These are phyloP conservation scores for Tiaroga cobitis DNA, from an alignment of 2,797 vertebrate species.

Conservation along the genomic window DNA sequence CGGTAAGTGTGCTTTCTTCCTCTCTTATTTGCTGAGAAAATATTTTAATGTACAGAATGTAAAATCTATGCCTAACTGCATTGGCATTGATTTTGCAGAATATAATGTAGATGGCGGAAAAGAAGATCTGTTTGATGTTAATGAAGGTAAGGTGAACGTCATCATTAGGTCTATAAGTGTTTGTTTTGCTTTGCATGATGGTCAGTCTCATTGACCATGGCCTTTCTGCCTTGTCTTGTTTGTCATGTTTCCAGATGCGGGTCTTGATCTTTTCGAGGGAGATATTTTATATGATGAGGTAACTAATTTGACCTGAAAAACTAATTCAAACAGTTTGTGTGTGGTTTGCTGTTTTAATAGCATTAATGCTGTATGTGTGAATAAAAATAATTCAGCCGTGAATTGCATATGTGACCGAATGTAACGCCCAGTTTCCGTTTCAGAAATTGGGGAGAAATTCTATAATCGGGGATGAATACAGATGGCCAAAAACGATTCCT, in stretches of 20 bases:
- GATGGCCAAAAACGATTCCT: slow-evolving; percentile 88
- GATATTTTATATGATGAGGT: slow-evolving; percentile 86
- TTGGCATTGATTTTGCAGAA: slow-evolving; percentile 66
- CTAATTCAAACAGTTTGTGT: not conserved
- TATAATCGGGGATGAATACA: slow-evolving; percentile 85
- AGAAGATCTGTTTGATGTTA: slow-evolving; percentile 92
- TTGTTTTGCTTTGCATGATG: not conserved
- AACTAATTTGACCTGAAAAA: slow-evolving; percentile 46
- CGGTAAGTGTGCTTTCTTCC: slow-evolving; percentile 61
- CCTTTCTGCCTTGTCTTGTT: not conserved
- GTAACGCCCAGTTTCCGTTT: slow-evolving; percentile 22
- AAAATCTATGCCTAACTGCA: not conserved
- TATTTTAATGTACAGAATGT: not conserved
- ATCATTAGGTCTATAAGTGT: not conserved
- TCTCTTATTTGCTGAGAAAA: not conserved
- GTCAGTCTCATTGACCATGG: not conserved
- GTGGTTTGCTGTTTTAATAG: not conserved
- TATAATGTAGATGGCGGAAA: slow-evolving; percentile 84
- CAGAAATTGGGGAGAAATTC: slow-evolving; percentile 82
- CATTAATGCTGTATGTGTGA: too few species aligned
- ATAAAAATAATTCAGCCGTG: not conserved
- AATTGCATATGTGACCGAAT: not conserved
- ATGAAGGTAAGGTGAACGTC: slow-evolving; percentile 81
- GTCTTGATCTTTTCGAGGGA: slow-evolving; percentile 87
- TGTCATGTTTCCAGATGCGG: slow-evolving; percentile 75